Evolutionary conservation across 1,140 invertebrate species (phyloP).

Genomic region (Stegodyphus dumicola): DNA sequence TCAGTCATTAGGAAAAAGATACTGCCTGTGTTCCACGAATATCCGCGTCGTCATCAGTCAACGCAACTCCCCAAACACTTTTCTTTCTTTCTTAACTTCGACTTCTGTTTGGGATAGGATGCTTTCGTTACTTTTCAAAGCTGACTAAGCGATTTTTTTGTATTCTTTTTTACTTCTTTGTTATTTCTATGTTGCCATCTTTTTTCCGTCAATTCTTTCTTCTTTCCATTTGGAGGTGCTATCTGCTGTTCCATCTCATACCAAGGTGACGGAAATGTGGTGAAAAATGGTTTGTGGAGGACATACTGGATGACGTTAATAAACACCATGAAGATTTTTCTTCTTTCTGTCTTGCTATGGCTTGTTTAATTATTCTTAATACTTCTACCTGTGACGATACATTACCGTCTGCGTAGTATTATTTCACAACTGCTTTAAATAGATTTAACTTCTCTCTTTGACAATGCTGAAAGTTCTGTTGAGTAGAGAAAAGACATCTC

Average conservation of each 20-base stretch:
- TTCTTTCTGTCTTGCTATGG: no score
- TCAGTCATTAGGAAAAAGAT: constrained; percentile 58
- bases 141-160: constrained; percentile 35
- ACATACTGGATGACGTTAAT: not conserved
- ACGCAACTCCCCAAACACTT: constrained; percentile 33
- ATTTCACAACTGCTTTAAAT: not conserved
- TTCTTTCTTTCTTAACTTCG: constrained; percentile 6
- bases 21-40: constrained; percentile 48
- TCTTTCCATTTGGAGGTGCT: constrained; percentile 13
- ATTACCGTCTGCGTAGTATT: no score
- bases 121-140: constrained; percentile 43
- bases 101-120: constrained; percentile 38
- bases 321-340: no score
- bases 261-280: constrained; percentile 8
- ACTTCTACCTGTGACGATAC: no score
- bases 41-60: constrained; percentile 46
- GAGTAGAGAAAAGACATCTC: no score
- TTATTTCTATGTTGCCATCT: not conserved
- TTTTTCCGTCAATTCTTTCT: not conserved
- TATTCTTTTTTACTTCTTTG: not conserved
- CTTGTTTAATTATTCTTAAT: no score
- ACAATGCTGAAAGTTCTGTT: no score
- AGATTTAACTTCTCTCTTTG: no score
- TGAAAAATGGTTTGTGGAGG: constrained; percentile 5
- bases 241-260: constrained; percentile 21